These are phyloP conservation scores for Spisula solida DNA, from an alignment of 2,888 invertebrate species.

Conservation along the genomic window DNA sequence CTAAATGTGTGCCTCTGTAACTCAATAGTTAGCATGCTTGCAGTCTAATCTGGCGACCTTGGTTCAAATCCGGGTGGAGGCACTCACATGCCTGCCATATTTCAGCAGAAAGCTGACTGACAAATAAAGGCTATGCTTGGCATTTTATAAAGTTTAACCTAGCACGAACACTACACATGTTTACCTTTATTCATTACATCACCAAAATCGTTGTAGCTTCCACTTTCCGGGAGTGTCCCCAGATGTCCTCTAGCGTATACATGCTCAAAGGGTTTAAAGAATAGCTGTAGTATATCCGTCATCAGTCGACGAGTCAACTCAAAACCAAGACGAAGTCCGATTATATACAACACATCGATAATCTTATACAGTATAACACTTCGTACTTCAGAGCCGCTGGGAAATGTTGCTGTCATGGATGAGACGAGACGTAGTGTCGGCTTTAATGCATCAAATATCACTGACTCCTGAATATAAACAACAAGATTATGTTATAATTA, in stretches of 20 bases:
- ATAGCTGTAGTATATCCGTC: slow-evolving; percentile 83
- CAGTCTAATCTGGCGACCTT: too few relatives aligned
- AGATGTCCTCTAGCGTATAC: slow-evolving; percentile 51
- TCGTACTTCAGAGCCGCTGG: slow-evolving; percentile 93
- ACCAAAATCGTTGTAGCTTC: slow-evolving; percentile 41
- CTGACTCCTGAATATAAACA: slow-evolving; percentile 91
- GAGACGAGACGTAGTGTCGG: slow-evolving; percentile 94
- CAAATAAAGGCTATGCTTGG: too few relatives aligned
- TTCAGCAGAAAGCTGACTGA: too few relatives aligned
- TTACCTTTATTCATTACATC: slow-evolving; percentile 6
- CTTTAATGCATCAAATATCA: slow-evolving; percentile 94
- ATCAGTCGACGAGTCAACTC: slow-evolving; percentile 88
- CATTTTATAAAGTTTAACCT: too few relatives aligned
- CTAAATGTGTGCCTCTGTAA: too few relatives aligned
- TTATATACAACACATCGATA: slow-evolving; percentile 93
- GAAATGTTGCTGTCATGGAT: slow-evolving; percentile 93
- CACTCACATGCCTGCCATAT: too few relatives aligned
- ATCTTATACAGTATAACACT: slow-evolving; percentile 93
- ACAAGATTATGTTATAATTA: neutral
- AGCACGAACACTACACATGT: neutral
- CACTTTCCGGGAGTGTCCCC: neutral
- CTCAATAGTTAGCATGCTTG: too few relatives aligned
- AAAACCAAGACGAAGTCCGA: slow-evolving; percentile 88
- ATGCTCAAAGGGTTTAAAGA: slow-evolving; percentile 86
- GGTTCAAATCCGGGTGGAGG: too few relatives aligned